phyloP scores from a whole-genome alignment of 2,888 invertebrate species.

The Liodrosophila aerea region DNA sequence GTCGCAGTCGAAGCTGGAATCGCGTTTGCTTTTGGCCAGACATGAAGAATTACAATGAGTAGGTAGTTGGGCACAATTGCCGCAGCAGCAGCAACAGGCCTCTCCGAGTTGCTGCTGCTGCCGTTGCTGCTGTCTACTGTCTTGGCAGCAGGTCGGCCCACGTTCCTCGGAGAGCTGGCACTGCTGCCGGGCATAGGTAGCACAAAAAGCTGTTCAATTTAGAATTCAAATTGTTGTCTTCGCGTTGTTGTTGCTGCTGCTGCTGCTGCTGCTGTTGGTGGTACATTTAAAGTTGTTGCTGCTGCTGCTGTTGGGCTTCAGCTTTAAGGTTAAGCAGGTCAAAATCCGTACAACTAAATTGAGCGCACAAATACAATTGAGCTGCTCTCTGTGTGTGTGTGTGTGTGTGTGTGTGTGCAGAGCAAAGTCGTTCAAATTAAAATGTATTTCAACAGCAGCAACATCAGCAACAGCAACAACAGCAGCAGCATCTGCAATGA shows the following conservation, averaged over 20 bases:
- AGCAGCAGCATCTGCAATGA: conserved; percentile 21
- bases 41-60: conserved; percentile 77
- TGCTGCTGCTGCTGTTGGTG: conserved; percentile 36
- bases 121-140: conserved; percentile 31
- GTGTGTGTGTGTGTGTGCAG: conserved; percentile 49
- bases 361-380: conserved; percentile 79
- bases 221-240: conserved; percentile 79
- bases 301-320: conserved; percentile 48
- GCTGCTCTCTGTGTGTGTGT: conserved; percentile 34
- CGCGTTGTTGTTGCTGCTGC: conserved; percentile 42
- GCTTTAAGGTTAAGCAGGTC: conserved; percentile 80
- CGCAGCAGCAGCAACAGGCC: conserved; percentile 41
- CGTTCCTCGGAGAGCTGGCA: conserved; percentile 54
- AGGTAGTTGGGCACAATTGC: conserved; percentile 78
- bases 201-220: conserved; percentile 79
- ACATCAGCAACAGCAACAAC: conserved; percentile 35
- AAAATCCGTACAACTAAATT: conserved; percentile 82
- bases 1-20: conserved; percentile 58
- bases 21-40: conserved; percentile 67
- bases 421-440: conserved; percentile 75
- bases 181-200: conserved; percentile 75
- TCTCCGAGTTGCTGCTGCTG: conserved; percentile 18
- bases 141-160: conserved; percentile 76
- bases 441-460: conserved; percentile 65
- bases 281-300: conserved; percentile 40